phyloP scores from a whole-genome alignment of 2,888 invertebrate species.

The Atrina japonica region DNA sequence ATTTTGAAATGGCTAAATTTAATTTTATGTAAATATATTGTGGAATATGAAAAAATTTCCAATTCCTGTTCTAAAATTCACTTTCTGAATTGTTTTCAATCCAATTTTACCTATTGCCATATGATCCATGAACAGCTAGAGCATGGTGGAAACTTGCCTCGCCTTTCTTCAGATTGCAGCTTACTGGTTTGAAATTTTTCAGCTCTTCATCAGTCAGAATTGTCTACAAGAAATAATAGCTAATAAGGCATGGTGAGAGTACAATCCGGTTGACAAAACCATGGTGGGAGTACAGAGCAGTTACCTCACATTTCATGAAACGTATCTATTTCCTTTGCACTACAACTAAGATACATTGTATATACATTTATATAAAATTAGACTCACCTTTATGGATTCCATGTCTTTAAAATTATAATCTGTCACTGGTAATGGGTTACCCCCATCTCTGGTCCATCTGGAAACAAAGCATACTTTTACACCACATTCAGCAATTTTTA shows the following conservation, averaged over 20 bases:
- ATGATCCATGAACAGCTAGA: constrained; percentile 76
- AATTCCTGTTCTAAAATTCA: no score
- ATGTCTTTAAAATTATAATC: constrained; percentile 78
- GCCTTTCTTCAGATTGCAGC: constrained; percentile 71
- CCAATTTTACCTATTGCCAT: constrained; percentile 76
- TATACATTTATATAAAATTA: not conserved
- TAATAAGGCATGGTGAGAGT: no score
- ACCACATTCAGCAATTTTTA: no score
- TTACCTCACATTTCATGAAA: not conserved
- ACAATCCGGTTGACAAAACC: no score
- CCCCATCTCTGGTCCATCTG: constrained; percentile 75
- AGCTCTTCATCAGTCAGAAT: constrained; percentile 73
- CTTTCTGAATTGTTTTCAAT: no score
- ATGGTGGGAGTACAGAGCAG: no score
- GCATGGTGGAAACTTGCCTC: constrained; percentile 76
- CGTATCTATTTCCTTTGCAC: not conserved
- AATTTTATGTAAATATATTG: no score
- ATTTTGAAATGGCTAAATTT: no score
- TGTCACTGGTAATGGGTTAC: constrained; percentile 74
- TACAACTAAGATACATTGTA: not conserved
- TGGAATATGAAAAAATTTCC: no score
- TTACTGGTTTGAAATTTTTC: constrained; percentile 67
- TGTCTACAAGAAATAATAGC: constrained; percentile 54
- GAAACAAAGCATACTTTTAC: no score
- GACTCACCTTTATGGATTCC: constrained; percentile 73